Conservation (phyloP, 2,888 invertebrate species). For the Cryptus armator region DNA sequence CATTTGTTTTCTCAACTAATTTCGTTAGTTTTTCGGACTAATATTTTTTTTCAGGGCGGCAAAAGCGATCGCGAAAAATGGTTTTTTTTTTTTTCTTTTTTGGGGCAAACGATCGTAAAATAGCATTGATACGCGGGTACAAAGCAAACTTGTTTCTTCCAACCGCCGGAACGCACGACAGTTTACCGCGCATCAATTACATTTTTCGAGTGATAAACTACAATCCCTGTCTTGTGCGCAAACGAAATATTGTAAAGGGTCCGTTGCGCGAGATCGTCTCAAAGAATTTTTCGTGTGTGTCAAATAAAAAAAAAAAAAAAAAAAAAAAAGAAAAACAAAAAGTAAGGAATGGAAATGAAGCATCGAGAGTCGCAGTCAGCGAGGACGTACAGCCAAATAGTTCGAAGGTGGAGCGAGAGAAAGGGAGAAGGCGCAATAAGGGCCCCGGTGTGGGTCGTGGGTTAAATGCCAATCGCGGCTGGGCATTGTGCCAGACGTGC, state of each 20-base stretch:
- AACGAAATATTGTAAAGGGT: conserved; percentile 8
- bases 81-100: no score
- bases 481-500: conserved; percentile 76
- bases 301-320: conserved; percentile 31
- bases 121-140: background rate
- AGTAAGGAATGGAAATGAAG: conserved; percentile 38
- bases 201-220: background rate
- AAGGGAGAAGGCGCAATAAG: conserved; percentile 65
- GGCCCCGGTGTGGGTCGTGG: conserved; percentile 72
- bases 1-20: no score
- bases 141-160: background rate
- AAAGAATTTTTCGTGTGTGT: conserved; percentile 30
- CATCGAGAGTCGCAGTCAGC: conserved; percentile 44
- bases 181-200: background rate
- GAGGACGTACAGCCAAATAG: conserved; percentile 67
- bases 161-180: background rate
- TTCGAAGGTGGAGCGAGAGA: conserved; percentile 62
- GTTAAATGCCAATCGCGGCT: conserved; percentile 79
- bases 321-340: conserved; percentile 42
- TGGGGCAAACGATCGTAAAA: background rate
- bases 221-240: background rate
- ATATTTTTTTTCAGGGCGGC: no score
- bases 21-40: no score
- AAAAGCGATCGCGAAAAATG: no score
- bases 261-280: background rate